phyloP scores from a whole-genome alignment of 2,888 invertebrate genomes.

The Athalia cordata region DNA sequence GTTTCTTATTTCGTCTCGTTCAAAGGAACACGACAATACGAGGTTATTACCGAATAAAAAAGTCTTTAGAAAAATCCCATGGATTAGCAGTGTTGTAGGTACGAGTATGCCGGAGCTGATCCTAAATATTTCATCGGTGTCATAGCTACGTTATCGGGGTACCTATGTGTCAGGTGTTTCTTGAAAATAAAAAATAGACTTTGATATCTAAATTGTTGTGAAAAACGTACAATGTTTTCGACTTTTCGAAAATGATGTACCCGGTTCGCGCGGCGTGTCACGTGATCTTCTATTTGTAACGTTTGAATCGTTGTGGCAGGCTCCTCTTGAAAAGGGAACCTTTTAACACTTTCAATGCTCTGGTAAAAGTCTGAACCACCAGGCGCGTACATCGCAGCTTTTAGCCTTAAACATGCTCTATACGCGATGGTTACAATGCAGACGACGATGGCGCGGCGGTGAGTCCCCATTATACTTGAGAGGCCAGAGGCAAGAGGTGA shows the following conservation, averaged over 20 bases:
- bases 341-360: conserved; percentile 66
- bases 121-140: too few species aligned
- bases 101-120: too few species aligned
- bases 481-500: conserved; percentile 34
- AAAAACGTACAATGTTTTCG: not conserved
- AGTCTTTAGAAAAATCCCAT: too few species aligned
- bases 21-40: too few species aligned
- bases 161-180: not conserved
- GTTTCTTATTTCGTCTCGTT: not conserved
- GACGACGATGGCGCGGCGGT: conserved; percentile 59
- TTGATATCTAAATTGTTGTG: conserved; percentile 9
- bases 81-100: not conserved
- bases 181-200: not conserved
- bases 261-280: not conserved
- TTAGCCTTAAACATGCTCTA: conserved; percentile 64
- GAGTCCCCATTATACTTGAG: conserved; percentile 67
- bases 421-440: conserved; percentile 37
- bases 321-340: conserved; percentile 64
- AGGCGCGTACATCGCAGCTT: conserved; percentile 60
- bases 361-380: conserved; percentile 65
- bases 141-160: too few species aligned
- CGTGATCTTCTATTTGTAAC: conserved; percentile 64
- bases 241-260: not conserved
- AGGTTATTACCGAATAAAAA: too few species aligned
- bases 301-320: conserved; percentile 65